These are phyloP conservation scores for Syrrhaptes paradoxus DNA, from an alignment of 2,113 vertebrate species.

Conservation along the genomic window DNA sequence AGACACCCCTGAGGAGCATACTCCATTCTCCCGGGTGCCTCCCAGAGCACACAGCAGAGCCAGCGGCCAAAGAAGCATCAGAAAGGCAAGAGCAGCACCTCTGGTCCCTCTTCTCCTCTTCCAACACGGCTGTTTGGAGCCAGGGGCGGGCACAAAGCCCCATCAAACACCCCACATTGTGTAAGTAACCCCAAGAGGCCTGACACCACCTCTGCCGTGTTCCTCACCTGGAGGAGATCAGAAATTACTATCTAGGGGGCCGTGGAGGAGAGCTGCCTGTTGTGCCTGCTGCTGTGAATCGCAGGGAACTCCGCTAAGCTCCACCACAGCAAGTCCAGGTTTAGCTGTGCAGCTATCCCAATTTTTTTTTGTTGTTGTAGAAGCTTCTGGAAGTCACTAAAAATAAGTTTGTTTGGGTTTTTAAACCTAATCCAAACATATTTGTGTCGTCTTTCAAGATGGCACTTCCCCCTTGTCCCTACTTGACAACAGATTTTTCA, in stretches of 20 bases:
- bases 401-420: constrained; percentile 44
- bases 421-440: constrained; percentile 5
- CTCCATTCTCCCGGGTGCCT: neutral
- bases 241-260: neutral
- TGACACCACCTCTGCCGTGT: rapidly evolving
- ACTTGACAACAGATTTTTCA: constrained; percentile 45
- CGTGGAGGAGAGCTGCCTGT: neutral
- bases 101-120: neutral
- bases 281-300: rapidly evolving
- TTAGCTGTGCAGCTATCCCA: neutral
- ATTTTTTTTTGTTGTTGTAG: neutral
- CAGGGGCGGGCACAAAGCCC: neutral
- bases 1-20: neutral
- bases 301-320: neutral
- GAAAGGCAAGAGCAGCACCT: neutral
- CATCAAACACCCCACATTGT: rapidly evolving
- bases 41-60: neutral
- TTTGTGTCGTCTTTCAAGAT: neutral
- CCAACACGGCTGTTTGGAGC: neutral
- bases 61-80: neutral
- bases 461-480: neutral
- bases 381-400: constrained; percentile 49
- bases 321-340: neutral
- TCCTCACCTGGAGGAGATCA: neutral
- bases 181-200: neutral